Base-by-base conservation (phyloP, 2,888 invertebrate species). In the Xylota sylvarum region DNA sequence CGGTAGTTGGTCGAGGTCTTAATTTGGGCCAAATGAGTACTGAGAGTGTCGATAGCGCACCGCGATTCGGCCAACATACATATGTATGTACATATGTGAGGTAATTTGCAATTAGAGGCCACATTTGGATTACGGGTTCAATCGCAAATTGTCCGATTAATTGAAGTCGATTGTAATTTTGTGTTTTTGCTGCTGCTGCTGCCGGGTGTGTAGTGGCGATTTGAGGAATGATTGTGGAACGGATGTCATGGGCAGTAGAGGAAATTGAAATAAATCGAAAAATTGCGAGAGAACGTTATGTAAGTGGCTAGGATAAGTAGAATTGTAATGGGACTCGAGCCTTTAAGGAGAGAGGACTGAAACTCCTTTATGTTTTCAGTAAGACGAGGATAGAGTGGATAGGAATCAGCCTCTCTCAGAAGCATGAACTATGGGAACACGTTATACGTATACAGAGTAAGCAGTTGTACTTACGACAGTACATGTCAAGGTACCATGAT, bases 91-190 rank as follows among this genome's bases (percentile, higher is more conserved):
- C 82, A 72, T 62, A 82, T 86, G 77, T 86, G 81, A 56, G 67
- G 81, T 78, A 86, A 86, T 86, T 82, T 78, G 14, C 72, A 78
- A 78, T 78, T 82, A 82, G 77, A 70, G 86, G 82, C 62, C 77
- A 78, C 77, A 78, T 86, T 73, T 40, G 50, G 82, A 82, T 86
- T 86, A 43, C 78, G 76, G 37, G 86, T 86, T 86, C 86, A 86
- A 86, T 86, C 64, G 86, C 27, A 86, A 86, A 82, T 86, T 73
- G 56, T 62, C 81, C 86, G 86, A 82, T 82, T 82, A 86, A 86
- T 86, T 82, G 82, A 60, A 82, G 58, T 50, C 64, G 81, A 64
- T 67, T 30, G 77, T 27, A 76, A 55, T 73, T 55, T 62, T 17
- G 23, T 56, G 48, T 30, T 48, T 74, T 65, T 37, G 1, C 37